phyloP scores from a whole-genome alignment of 2,797 vertebrate genomes.

The Basileuterus tristriatus region DNA sequence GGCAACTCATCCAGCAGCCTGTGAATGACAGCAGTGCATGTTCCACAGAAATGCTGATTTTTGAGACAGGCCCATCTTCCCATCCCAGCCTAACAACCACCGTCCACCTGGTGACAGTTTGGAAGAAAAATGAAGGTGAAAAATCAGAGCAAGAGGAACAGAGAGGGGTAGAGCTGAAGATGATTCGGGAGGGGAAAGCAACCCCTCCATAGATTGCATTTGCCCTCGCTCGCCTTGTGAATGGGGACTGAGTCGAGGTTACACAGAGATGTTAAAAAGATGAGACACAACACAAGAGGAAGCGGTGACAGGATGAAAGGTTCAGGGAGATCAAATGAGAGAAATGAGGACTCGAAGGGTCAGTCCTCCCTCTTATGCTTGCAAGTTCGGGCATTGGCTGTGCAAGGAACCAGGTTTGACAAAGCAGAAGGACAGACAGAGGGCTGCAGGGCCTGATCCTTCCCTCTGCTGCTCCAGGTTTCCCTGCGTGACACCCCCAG shows the following conservation, averaged over 20 bases:
- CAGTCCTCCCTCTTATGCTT: conserved; percentile 52
- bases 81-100: neutral
- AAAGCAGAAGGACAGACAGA: conserved; percentile 28
- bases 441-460: conserved; percentile 15
- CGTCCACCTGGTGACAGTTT: neutral
- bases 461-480: neutral
- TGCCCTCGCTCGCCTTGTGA: conserved; percentile 36
- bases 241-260: conserved; percentile 27
- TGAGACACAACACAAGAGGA: conserved; percentile 42
- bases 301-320: conserved; percentile 47
- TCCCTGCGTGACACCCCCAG: neutral
- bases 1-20: neutral
- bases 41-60: neutral
- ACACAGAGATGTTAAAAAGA: conserved; percentile 21
- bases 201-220: conserved; percentile 18
- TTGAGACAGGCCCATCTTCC: neutral
- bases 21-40: neutral
- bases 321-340: conserved; percentile 56
- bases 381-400: conserved; percentile 25
- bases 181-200: conserved; percentile 35
- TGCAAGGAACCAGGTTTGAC: neutral
- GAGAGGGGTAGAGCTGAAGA: conserved; percentile 13
- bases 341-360: conserved; percentile 57
- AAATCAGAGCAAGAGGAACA: conserved; percentile 40
- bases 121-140: conserved; percentile 2